Evolutionary conservation across 2,888 invertebrate species (phyloP).

Genomic region (Biston stratarius): DNA sequence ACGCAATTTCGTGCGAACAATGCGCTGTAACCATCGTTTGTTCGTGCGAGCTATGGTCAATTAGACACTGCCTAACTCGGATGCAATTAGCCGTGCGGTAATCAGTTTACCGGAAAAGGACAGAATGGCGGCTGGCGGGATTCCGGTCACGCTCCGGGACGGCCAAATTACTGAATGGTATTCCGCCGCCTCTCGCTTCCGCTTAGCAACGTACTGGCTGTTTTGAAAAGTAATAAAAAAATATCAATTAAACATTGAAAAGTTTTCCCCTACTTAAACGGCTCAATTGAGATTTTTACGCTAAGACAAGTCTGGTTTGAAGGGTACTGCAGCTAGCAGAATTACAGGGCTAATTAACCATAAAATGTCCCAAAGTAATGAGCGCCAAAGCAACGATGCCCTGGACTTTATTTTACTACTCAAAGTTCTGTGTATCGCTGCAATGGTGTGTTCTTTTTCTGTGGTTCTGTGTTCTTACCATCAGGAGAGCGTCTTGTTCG

Average conservation of each 20-base stretch:
- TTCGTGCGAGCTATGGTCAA: not conserved
- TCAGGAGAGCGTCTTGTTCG: too few relatives aligned
- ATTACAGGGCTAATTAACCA: too few relatives aligned
- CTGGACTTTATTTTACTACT: too few relatives aligned
- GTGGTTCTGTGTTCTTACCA: too few relatives aligned
- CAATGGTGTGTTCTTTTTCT: too few relatives aligned
- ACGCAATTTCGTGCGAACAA: not conserved
- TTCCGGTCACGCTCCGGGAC: slow-evolving; percentile 48
- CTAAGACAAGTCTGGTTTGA: too few relatives aligned
- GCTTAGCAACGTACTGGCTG: slow-evolving; percentile 12
- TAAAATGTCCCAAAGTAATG: too few relatives aligned
- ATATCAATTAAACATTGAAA: not conserved
- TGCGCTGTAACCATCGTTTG: not conserved
- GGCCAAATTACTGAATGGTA: slow-evolving; percentile 50
- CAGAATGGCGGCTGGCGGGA: slow-evolving; percentile 24
- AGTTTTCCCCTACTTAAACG: too few relatives aligned
- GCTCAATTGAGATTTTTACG: too few relatives aligned
- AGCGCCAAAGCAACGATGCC: too few relatives aligned
- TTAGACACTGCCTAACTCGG: slow-evolving; percentile 16
- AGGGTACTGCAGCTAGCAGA: slow-evolving; percentile 31
- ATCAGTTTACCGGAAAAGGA: slow-evolving; percentile 46
- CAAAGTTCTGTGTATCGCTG: too few relatives aligned
- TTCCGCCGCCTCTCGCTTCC: slow-evolving; percentile 34
- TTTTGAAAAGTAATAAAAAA: slow-evolving; percentile 14
- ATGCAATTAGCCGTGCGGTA: slow-evolving; percentile 50